Evolutionary conservation across 2,113 vertebrate species (phyloP).

Genomic region (Bufo bufo): DNA sequence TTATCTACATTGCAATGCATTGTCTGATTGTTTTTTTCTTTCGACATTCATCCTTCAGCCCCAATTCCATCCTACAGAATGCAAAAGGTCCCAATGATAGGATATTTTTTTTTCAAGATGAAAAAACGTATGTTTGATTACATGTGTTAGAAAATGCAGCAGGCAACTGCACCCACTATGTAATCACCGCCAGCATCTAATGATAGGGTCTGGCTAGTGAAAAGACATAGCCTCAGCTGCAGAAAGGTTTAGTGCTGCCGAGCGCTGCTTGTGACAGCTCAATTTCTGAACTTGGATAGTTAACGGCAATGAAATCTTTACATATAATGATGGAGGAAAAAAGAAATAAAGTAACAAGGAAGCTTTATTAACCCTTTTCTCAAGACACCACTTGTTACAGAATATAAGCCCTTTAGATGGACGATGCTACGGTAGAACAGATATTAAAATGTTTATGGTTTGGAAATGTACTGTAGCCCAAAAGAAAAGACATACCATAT

Average conservation of each 20-base stretch:
- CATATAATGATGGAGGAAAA: background rate
- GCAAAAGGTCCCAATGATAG: background rate
- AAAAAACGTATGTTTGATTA: constrained; percentile 40
- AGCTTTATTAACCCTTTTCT: background rate
- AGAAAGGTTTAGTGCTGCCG: background rate
- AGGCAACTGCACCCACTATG: constrained; percentile 32
- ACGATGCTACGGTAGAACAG: background rate
- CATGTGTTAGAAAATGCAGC: constrained; percentile 44
- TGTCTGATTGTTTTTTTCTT: background rate
- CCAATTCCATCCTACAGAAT: background rate
- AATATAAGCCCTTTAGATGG: background rate
- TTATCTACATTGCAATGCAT: background rate
- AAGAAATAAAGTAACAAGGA: background rate
- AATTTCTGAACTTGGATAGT: background rate
- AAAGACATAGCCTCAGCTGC: constrained; percentile 11
- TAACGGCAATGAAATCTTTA: background rate
- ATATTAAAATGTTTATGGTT: background rate
- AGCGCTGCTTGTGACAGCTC: background rate
- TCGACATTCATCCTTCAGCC: background rate
- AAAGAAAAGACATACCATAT: too few relatives aligned
- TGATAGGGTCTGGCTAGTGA: constrained; percentile 42
- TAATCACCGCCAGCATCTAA: constrained; percentile 49
- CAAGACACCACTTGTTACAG: background rate
- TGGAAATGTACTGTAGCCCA: background rate
- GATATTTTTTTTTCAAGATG: background rate